Percentiles rank a stretch among this genome's conserved stretches.
Evolutionary conservation across 2,113 vertebrate genomes (phyloP).

Genomic region (Tonatia bakeri): DNA sequence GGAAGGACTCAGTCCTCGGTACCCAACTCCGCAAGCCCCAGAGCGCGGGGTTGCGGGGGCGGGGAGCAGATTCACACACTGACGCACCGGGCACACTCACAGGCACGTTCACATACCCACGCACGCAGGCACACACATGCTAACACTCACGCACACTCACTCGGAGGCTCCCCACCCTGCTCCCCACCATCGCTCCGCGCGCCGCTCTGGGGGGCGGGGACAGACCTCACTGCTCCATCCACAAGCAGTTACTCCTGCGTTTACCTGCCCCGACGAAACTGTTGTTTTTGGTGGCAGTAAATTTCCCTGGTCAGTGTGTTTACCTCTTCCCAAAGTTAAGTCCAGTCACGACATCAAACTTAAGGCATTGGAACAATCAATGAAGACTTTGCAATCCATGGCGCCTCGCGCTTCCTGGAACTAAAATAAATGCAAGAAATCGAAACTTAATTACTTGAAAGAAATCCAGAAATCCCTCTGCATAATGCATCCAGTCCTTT

Average conservation of each 20-base stretch:
- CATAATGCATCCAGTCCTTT: slow-evolving; percentile 81
- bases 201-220: rapidly evolving
- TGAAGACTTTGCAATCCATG: slow-evolving; percentile 76
- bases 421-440: slow-evolving; percentile 84
- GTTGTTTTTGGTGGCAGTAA: background rate
- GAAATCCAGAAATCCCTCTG: slow-evolving; percentile 85
- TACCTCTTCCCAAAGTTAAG: slow-evolving; percentile 67
- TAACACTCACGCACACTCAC: background rate
- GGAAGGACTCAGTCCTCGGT: background rate
- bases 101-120: background rate
- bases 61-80: background rate
- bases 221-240: background rate
- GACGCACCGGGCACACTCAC: background rate
- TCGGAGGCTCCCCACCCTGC: background rate
- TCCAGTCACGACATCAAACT: slow-evolving; percentile 81
- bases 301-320: slow-evolving; percentile 15
- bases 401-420: slow-evolving; percentile 80
- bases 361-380: slow-evolving; percentile 77
- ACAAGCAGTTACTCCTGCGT: background rate
- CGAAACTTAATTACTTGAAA: slow-evolving; percentile 88
- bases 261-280: background rate
- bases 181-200: background rate
- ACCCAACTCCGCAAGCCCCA: background rate
- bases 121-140: background rate
- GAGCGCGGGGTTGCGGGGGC: background rate